Percentiles rank a stretch among this genome's conserved stretches.
Evolutionary conservation across 2,113 vertebrate species (phyloP).

Genomic region (Atlantisia rogersi): DNA sequence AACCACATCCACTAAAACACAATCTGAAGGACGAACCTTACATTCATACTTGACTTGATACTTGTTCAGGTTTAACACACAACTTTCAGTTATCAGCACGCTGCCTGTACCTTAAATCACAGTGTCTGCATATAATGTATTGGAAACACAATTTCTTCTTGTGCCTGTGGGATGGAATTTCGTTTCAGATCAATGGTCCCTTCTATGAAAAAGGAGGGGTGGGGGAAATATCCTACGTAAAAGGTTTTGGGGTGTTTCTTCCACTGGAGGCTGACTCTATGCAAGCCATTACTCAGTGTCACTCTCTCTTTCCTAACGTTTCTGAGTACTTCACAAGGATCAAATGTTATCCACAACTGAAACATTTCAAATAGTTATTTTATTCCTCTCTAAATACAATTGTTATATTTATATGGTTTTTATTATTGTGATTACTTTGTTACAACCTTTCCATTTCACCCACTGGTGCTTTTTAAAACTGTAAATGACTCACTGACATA

Average conservation of each 20-base stretch:
- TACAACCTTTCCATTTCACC: neutral
- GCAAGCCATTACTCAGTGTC: neutral
- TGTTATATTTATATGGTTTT: neutral
- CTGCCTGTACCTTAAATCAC: neutral
- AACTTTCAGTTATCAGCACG: neutral
- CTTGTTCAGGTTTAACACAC: neutral
- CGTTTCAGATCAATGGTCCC: neutral
- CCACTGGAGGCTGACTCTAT: neutral
- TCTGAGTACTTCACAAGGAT: neutral
- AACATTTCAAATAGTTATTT: neutral
- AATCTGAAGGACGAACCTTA: neutral
- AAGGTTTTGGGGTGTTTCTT: neutral
- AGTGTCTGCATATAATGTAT: neutral
- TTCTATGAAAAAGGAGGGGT: neutral
- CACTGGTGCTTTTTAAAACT: neutral
- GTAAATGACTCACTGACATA: neutral
- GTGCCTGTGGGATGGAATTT: neutral
- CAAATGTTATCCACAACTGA: neutral
- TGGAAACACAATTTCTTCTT: neutral
- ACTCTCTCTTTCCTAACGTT: neutral
- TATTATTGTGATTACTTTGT: neutral
- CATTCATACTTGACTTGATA: neutral
- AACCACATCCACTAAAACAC: neutral
- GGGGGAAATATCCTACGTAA: accelerated
- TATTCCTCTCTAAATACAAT: neutral